A percentile compares a stretch with the other conserved stretches of the same genome.
These are phyloP conservation scores for Sebastes hubbsi DNA, from an alignment of 2,797 vertebrate species.

Conservation along the genomic window DNA sequence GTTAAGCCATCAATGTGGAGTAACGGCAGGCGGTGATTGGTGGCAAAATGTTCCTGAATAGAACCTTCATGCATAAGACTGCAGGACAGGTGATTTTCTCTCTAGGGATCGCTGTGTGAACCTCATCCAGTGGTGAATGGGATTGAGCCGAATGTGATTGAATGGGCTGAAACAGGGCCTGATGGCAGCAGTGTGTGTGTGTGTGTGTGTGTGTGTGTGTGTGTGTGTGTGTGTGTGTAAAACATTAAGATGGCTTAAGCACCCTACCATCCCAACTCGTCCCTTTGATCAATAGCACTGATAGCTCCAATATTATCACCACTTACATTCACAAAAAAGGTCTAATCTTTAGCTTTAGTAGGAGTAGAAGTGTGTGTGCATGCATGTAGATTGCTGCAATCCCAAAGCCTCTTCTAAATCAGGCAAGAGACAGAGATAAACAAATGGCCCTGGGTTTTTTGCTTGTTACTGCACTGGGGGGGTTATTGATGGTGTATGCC, in stretches of 20 bases:
- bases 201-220: not conserved
- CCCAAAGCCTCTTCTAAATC: constrained; percentile 19
- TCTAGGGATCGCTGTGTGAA: constrained; percentile 44
- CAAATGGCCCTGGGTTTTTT: constrained; percentile 23
- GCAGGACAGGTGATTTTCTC: constrained; percentile 59
- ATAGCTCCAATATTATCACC: constrained; percentile 46
- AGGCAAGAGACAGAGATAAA: constrained; percentile 36
- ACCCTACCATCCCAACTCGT: constrained; percentile 3
- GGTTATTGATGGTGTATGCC: constrained; percentile 55
- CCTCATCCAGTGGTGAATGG: constrained; percentile 58
- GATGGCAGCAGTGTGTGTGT: constrained; percentile 20
- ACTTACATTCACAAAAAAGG: constrained; percentile 8
- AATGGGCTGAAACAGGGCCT: constrained; percentile 56
- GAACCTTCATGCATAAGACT: constrained; percentile 56
- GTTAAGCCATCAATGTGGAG: constrained; percentile 51
- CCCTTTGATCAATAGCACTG: constrained; percentile 58
- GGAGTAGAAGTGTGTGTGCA: not conserved
- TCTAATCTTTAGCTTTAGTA: not conserved
- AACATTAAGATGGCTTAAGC: constrained; percentile 46
- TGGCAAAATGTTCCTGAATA: constrained; percentile 57
- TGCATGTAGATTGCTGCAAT: not conserved
- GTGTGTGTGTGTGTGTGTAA: not conserved
- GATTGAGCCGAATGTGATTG: constrained; percentile 61
- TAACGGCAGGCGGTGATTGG: constrained; percentile 44
- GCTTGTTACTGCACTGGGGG: constrained; percentile 1